A percentile compares a stretch with the other conserved stretches of the same genome.
Evolutionary conservation across 2,888 invertebrate species (phyloP).

Genomic region (Platerodrilus igneus): DNA sequence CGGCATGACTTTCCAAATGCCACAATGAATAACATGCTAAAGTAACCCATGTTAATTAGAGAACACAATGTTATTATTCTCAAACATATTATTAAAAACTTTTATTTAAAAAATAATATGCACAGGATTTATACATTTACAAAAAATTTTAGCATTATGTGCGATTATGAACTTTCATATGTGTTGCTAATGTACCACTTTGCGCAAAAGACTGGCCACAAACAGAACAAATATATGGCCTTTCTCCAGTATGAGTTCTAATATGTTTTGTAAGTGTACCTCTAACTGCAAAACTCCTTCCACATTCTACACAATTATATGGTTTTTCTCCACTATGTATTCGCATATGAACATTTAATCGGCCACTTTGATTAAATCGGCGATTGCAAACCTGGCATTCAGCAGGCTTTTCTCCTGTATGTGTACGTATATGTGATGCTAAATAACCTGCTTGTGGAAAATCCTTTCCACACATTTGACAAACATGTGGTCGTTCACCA

Average conservation of each 20-base stretch:
- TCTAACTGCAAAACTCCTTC: slow-evolving; percentile 37
- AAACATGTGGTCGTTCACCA: slow-evolving; percentile 34
- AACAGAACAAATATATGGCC: slow-evolving; percentile 36
- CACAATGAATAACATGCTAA: too few relatives aligned
- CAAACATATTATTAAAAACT: too few relatives aligned
- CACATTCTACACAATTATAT: slow-evolving; percentile 37
- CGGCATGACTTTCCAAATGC: too few relatives aligned
- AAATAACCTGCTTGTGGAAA: slow-evolving; percentile 38
- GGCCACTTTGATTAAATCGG: slow-evolving; percentile 37
- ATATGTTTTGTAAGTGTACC: slow-evolving; percentile 40
- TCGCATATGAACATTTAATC: slow-evolving; percentile 37
- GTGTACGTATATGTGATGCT: slow-evolving; percentile 38
- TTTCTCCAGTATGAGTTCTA: slow-evolving; percentile 40
- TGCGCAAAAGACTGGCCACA: slow-evolving; percentile 40
- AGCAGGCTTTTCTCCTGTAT: slow-evolving; percentile 38
- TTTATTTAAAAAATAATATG: too few relatives aligned
- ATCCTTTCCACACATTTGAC: slow-evolving; percentile 36
- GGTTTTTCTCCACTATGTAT: slow-evolving; percentile 39
- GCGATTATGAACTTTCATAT: slow-evolving; percentile 38
- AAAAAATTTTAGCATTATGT: too few relatives aligned
- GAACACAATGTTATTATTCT: too few relatives aligned
- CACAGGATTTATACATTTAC: too few relatives aligned
- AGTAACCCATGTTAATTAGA: too few relatives aligned
- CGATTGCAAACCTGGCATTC: slow-evolving; percentile 36
- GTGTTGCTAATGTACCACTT: slow-evolving; percentile 36